Percentiles rank a stretch among this genome's conserved stretches.
Conservation (phyloP, 2,888 invertebrate species). For the Epsilonema sp. region DNA sequence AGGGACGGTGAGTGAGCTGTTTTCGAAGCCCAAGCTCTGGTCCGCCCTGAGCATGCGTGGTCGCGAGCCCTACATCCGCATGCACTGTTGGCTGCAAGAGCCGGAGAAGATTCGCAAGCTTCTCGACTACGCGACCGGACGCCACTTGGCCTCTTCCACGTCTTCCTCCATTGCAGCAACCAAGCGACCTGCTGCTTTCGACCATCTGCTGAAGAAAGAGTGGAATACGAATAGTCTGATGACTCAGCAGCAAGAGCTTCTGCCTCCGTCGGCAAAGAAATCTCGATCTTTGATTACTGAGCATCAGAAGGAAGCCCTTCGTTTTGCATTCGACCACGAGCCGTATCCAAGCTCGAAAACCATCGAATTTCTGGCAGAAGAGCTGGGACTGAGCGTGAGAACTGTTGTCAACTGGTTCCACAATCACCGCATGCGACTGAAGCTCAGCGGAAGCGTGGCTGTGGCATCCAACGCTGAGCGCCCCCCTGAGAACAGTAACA, state of each 20-base stretch:
- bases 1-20: conserved; percentile 66
- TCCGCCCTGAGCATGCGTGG: conserved; percentile 96
- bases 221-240: not conserved
- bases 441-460: conserved; percentile 35
- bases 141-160: not conserved
- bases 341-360: conserved; percentile 91
- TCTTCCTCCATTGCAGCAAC: not conserved
- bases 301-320: conserved; percentile 86
- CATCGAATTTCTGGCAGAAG: conserved; percentile 78
- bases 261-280: not conserved
- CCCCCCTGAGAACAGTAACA: not conserved
- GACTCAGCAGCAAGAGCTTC: not conserved
- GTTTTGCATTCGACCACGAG: conserved; percentile 78
- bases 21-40: conserved; percentile 97
- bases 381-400: conserved; percentile 69
- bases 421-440: conserved; percentile 93
- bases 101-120: conserved; percentile 72
- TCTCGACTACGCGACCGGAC: not conserved
- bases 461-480: not conserved
- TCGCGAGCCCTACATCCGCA: conserved; percentile 78
- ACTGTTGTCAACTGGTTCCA: conserved; percentile 99
- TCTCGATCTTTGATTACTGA: conserved; percentile 81
- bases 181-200: not conserved
- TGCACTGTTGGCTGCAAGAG: conserved; percentile 91
- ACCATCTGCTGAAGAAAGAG: too few species aligned